Evolutionary conservation across 2,888 invertebrate species (phyloP), one percentile per base, ranked within the genome.

Genomic region (Neria commutata): DNA sequence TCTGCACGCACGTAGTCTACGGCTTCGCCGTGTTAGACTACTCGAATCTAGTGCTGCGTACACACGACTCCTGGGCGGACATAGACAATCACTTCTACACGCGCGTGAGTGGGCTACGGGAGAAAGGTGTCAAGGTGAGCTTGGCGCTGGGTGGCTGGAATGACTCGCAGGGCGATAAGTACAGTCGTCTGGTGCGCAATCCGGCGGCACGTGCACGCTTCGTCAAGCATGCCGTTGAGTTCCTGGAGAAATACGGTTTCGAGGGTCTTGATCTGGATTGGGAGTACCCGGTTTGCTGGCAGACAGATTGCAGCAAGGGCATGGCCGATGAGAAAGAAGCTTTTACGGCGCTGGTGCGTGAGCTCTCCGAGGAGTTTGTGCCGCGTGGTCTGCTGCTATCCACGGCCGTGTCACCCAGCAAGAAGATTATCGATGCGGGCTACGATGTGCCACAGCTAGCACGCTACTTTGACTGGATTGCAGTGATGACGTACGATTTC

Each of bases 121-220:
- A 87, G 53, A 88, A 89, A 69, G 91, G 92, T 1, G 84, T 94
- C 34, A 96, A 95, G 78, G 92, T 95, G 0, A 88, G 91, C 0
- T 82, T 97, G 11, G 95, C 93, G 1, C 84, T 97, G 23, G 97
- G 96, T n/a, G 96, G 96, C 2, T 96, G 96, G 95, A 95, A 94
- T 75, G 94, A 96, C 79, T 95, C 94, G 0, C 89, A 88, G 33
- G 94, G 93, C 0, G 93, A 94, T 76, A 95, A 95, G 75, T 95
- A 95, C 80, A 94, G 94, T 23, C 86, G 90, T 60, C 79, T 95
- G 21, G 94, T 94, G 1, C 91, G 93, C 71, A 89, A 86, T 75
- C 88, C 91, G 0, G 78, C 85, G 1, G 88, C 92, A 0, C 85
- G 94, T 52, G 84, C 85, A 0, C 86, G 87, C 64, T 95, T 95